A percentile compares a stretch with the other conserved stretches of the same genome.
Conservation (phyloP, 2,888 invertebrate species). For the Amphipoea oculea region DNA sequence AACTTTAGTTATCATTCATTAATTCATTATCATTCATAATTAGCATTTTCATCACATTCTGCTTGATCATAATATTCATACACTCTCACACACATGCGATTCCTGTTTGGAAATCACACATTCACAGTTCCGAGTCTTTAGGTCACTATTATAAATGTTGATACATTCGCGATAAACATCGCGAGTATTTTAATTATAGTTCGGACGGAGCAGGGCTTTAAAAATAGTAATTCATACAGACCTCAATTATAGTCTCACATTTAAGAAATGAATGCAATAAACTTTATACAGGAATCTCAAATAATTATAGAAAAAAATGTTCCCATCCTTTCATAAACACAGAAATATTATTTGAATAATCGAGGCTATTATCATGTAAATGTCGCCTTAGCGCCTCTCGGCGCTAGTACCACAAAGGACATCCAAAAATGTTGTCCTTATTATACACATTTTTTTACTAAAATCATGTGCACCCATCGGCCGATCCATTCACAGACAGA, state of each 20-base stretch:
- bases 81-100: slow-evolving; percentile 65
- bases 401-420: slow-evolving; percentile 80
- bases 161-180: slow-evolving; percentile 55
- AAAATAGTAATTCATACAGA: slow-evolving; percentile 51
- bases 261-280: slow-evolving; percentile 53
- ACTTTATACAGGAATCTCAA: slow-evolving; percentile 59
- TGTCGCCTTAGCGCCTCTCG: slow-evolving; percentile 84
- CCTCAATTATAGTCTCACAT: slow-evolving; percentile 51
- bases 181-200: slow-evolving; percentile 57
- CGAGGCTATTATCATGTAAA: slow-evolving; percentile 84
- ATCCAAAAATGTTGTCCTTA: slow-evolving; percentile 81
- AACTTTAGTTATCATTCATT: slow-evolving; percentile 69
- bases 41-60: slow-evolving; percentile 73
- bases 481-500: slow-evolving; percentile 81
- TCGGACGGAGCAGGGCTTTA: slow-evolving; percentile 58
- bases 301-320: slow-evolving; percentile 67
- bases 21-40: slow-evolving; percentile 71
- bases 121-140: slow-evolving; percentile 58
- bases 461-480: slow-evolving; percentile 69
- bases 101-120: slow-evolving; percentile 67
- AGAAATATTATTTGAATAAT: slow-evolving; percentile 79
- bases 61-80: slow-evolving; percentile 69
- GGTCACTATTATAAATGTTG: slow-evolving; percentile 60
- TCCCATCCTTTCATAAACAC: slow-evolving; percentile 71
- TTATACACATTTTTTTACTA: slow-evolving; percentile 75